A percentile compares a stretch with the other conserved stretches of the same genome.
Evolutionary conservation across 2,797 vertebrate genomes (phyloP).

Genomic region (Tokudaia muenninki): DNA sequence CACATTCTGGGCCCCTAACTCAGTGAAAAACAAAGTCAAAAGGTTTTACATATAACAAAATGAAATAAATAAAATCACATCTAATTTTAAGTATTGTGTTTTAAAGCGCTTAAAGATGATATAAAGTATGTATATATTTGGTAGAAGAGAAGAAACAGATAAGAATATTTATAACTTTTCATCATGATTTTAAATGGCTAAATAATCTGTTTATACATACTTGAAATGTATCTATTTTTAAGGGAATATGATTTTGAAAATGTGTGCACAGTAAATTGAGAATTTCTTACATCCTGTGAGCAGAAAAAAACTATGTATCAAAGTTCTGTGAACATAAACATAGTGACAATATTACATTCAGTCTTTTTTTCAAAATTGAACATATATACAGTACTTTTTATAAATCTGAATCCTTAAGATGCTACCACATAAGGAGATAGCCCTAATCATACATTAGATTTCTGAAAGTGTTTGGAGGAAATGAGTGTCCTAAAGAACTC

Average conservation of each 20-base stretch:
- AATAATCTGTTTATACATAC: background rate
- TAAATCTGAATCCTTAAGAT: background rate
- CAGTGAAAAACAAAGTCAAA: background rate
- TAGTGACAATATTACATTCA: background rate
- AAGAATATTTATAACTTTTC: background rate
- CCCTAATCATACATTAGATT: background rate
- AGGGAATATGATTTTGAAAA: background rate
- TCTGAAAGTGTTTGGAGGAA: background rate
- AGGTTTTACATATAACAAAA: background rate
- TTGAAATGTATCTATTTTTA: background rate
- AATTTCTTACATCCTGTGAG: background rate
- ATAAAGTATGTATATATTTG: background rate
- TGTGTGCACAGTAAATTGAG: background rate
- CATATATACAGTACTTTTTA: background rate
- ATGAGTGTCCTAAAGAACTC: background rate
- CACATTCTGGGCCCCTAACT: rapidly evolving
- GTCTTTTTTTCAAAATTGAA: background rate
- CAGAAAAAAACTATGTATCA: background rate
- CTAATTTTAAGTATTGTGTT: background rate
- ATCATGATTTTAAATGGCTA: background rate
- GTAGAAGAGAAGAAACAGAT: background rate
- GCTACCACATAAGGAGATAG: too few species aligned
- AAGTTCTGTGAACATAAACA: background rate
- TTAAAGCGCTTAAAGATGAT: background rate
- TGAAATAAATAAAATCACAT: background rate